Conservation (phyloP, 2,888 invertebrate genomes). For the Ormyrus pomaceus region DNA sequence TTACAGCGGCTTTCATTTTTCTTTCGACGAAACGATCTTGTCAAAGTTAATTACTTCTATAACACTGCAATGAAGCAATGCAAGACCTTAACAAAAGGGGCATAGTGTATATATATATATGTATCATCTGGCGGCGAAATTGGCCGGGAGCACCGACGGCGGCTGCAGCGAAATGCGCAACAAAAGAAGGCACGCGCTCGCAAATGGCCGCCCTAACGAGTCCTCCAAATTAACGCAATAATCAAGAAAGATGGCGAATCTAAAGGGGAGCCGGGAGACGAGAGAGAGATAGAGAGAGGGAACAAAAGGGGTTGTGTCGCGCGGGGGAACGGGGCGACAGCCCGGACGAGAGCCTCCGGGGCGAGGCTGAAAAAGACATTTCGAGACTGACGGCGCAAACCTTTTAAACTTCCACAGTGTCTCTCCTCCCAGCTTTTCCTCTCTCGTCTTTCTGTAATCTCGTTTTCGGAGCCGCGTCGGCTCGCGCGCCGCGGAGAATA, state of each 20-base stretch:
- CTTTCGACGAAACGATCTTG: too few relatives aligned
- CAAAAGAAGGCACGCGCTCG: too few relatives aligned
- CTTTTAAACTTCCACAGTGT: slow-evolving; percentile 70
- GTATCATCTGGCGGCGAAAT: background rate
- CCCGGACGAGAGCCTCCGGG: slow-evolving; percentile 40
- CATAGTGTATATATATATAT: background rate
- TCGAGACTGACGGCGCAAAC: slow-evolving; percentile 71
- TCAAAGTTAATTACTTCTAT: too few relatives aligned
- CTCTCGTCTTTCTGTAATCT: too few relatives aligned
- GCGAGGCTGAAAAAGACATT: slow-evolving; percentile 54
- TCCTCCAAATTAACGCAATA: slow-evolving; percentile 26
- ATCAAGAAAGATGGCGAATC: slow-evolving; percentile 23
- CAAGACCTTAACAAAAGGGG: too few relatives aligned
- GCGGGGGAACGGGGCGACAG: slow-evolving; percentile 47
- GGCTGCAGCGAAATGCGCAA: too few relatives aligned
- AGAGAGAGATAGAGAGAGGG: slow-evolving; percentile 23
- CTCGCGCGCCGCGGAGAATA: too few relatives aligned
- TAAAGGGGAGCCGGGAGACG: slow-evolving; percentile 18
- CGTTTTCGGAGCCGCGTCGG: too few relatives aligned
- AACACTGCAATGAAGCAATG: too few relatives aligned
- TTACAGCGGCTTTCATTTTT: too few relatives aligned
- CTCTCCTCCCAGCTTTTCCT: background rate
- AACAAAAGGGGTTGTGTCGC: slow-evolving; percentile 21
- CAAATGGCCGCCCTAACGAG: slow-evolving; percentile 6
- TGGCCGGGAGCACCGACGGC: background rate